phyloP scores from a whole-genome alignment of 37 sponge, comb jelly and placozoan genomes.

The Mnemiopsis leidyi region DNA sequence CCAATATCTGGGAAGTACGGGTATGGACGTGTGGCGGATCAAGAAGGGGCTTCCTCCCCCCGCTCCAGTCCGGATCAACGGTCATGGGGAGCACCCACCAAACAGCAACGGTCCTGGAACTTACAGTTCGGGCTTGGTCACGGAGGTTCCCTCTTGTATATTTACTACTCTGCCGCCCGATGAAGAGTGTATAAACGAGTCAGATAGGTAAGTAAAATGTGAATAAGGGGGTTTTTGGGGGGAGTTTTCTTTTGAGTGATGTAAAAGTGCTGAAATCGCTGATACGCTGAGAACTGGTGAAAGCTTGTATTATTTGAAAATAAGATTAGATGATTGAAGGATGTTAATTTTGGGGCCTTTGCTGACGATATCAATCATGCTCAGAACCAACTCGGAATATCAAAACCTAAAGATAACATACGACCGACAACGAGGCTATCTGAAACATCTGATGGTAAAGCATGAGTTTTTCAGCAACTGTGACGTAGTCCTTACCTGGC shows the following conservation, averaged over 20 bases:
- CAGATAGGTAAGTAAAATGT: background rate
- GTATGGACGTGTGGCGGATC: background rate
- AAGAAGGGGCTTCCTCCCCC: constrained; percentile 15
- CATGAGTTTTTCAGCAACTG: constrained; percentile 28
- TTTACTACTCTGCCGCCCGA: constrained; percentile 15
- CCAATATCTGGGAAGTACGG: background rate
- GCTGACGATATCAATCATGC: too few species aligned
- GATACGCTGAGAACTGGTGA: too few species aligned
- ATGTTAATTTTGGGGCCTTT: too few species aligned
- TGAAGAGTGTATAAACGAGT: background rate
- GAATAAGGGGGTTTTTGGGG: too few species aligned
- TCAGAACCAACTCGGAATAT: background rate
- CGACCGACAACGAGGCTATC: constrained; percentile 21
- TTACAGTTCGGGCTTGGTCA: background rate
- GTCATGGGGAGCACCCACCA: background rate
- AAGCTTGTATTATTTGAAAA: too few species aligned
- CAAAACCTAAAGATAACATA: background rate
- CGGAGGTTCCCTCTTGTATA: constrained; percentile 33
- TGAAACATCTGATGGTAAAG: constrained; percentile 23
- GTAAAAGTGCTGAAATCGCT: too few species aligned
- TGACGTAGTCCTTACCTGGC: constrained; percentile 44
- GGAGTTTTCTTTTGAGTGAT: too few species aligned
- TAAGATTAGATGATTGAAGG: too few species aligned
- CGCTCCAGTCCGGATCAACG: background rate
- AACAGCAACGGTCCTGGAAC: background rate